Base-by-base conservation (phyloP, 2,888 invertebrate species). In the Lycia hirtaria region DNA sequence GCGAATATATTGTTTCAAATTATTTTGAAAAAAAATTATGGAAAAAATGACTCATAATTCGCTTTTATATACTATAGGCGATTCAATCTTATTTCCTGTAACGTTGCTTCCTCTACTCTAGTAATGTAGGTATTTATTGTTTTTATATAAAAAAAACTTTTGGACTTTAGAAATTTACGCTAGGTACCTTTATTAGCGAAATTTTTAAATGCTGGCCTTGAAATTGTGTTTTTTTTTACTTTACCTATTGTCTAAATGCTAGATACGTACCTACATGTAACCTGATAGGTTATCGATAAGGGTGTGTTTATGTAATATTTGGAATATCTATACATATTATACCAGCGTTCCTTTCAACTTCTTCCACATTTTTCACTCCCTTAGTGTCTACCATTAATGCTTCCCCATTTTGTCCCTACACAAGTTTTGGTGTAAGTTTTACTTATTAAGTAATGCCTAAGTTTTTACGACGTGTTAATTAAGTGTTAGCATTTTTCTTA, bases 381-480 rank as follows among this genome's bases (percentile, higher is more conserved):
- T 66, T 58, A 64, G 57, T 57, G 68, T 76, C 72, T 71, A 70
- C 69, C 73, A 72, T 71, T 67, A 69, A 69, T 69, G 62, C 71
- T 70, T 68, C 65, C 66, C 59, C 54, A 64, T 64, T 67, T 63
- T 69, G 58, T 71, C 69, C 72, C 70, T 68, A 73, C 67, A 73
- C 77, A 73, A 72, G 72, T 71, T 75, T 82, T 70, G 78, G 78
- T 85, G 75, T 87, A 87, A 88, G 83, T 81, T 84, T 69, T 87
- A 88, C 81, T 80, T 53, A 30, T 83, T 89, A 89, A 88, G 84
- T 87, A 87, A 85, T 82, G 88, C 88, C 88, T 90, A 90, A 89
- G 89, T 88, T 88, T 86, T 81, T 87, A 85, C 80, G 80, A 86
- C 77, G 76, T 85, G 83, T 87, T 86, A 79, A 79, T 78, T 87